Evolutionary conservation across 1,140 invertebrate species (phyloP), one percentile per base, ranked within the genome.

Genomic region (Latrodectus geometricus): DNA sequence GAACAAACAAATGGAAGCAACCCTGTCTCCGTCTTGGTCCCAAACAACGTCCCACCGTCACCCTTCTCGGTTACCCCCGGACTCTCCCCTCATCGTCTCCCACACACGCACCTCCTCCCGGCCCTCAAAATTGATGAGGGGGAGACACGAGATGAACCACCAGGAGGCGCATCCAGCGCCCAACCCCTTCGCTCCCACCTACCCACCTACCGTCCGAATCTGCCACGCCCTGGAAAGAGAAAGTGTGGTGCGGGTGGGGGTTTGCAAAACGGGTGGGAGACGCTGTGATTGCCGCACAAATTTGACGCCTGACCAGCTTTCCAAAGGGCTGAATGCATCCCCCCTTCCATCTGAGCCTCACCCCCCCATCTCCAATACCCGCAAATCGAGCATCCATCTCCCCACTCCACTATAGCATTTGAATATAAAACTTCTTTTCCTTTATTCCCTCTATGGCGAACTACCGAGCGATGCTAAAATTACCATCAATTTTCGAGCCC

Each of bases 271-370:
- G 56, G 35, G 66, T 50, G 72, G 80, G 70, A 65, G 70, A 65
- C 52, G 82, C 82, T 66, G 82, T 76, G 82, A 84, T 84, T 84
- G 82, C 73, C 80, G 80, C 80, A 76, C 82, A 84, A 84, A 84
- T 84, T 84, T 84, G 82, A 84, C 82, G 82, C 82, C 82, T 84
- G 81, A 84, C 81, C 81, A 84, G 81, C 72, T 84, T 76, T 84
- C 73, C 80, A 74, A 83, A 83, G 72, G 56, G 69, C 70, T 73
- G n/a, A n/a, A n/a, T 52, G 21, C 70, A 8, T 50, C 23, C 56
- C 66, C n/a, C 70, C 23, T n/a, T 23, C 54, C 54, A 14, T 14
- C 17, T 61, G 54, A 61, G 17, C 17, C 54, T 61, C 23, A 20
- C 78, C 78, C 78, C 66, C 20, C n/a, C n/a, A n/a, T 65, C 68